phyloP scores from a whole-genome alignment of 2,113 vertebrate genomes.

The Hippolais icterina region DNA sequence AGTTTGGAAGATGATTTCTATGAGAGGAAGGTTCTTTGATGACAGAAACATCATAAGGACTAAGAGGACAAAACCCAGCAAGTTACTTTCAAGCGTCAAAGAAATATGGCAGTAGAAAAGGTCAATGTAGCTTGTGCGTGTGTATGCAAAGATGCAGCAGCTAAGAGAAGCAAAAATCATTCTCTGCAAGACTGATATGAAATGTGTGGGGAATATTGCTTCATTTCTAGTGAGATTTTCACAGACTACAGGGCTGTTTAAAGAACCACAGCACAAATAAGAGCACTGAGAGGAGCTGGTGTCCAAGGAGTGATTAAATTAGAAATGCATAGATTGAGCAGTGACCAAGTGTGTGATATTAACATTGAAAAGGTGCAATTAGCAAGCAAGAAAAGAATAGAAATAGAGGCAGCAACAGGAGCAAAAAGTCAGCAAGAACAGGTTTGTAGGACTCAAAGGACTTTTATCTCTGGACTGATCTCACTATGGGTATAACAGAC shows the following conservation, averaged over 20 bases:
- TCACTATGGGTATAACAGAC: rapidly evolving
- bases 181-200: background rate
- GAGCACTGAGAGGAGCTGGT: background rate
- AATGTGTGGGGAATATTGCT: background rate
- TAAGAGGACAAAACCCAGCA: background rate
- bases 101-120: background rate
- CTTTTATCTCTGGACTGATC: background rate
- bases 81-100: background rate
- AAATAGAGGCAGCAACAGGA: background rate
- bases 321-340: background rate
- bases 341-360: background rate
- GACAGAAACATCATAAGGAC: background rate
- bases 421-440: background rate
- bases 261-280: background rate
- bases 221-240: background rate
- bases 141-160: background rate
- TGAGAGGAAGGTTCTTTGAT: background rate
- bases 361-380: background rate
- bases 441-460: background rate
- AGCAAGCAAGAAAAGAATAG: background rate
- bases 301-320: background rate
- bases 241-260: background rate
- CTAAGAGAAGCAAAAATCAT: background rate
- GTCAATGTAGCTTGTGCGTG: background rate
- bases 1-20: background rate